Evolutionary conservation across 2,888 invertebrate genomes (phyloP).

Genomic region (Drosophila maculinotata): DNA sequence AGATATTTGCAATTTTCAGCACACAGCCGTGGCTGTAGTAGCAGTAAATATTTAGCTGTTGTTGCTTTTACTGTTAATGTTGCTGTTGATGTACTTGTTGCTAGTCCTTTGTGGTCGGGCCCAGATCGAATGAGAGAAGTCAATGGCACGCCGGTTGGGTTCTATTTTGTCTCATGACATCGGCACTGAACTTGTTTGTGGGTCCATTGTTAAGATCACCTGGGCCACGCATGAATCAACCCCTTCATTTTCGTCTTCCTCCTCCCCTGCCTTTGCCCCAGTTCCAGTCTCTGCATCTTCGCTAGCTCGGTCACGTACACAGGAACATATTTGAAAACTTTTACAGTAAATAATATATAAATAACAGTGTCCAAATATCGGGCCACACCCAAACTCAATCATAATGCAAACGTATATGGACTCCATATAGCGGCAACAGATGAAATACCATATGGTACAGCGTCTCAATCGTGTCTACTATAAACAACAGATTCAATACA

Average conservation of each 20-base stretch:
- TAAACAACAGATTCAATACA: constrained; percentile 11
- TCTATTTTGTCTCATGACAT: constrained; percentile 63
- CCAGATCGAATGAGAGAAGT: constrained; percentile 30
- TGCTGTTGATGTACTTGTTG: constrained; percentile 26
- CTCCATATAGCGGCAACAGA: constrained; percentile 41
- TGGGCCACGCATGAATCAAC: constrained; percentile 33
- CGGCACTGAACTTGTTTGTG: constrained; percentile 73
- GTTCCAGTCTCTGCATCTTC: too few species aligned
- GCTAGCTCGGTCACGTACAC: too few species aligned
- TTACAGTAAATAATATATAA: background rate
- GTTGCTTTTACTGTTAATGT: too few species aligned
- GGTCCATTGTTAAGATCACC: constrained; percentile 23
- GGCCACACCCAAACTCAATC: too few species aligned
- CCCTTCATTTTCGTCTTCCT: too few species aligned
- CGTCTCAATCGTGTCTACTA: constrained; percentile 35
- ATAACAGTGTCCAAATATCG: too few species aligned
- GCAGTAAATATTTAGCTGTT: too few species aligned
- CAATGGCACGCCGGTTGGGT: constrained; percentile 53
- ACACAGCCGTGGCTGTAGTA: too few species aligned
- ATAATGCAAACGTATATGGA: constrained; percentile 28
- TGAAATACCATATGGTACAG: constrained; percentile 40
- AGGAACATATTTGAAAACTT: too few species aligned
- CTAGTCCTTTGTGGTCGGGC: constrained; percentile 50
- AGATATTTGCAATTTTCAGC: too few species aligned
- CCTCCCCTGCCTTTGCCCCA: too few species aligned